phyloP scores from a whole-genome alignment of 2,113 vertebrate species.

The Gobio gobio region DNA sequence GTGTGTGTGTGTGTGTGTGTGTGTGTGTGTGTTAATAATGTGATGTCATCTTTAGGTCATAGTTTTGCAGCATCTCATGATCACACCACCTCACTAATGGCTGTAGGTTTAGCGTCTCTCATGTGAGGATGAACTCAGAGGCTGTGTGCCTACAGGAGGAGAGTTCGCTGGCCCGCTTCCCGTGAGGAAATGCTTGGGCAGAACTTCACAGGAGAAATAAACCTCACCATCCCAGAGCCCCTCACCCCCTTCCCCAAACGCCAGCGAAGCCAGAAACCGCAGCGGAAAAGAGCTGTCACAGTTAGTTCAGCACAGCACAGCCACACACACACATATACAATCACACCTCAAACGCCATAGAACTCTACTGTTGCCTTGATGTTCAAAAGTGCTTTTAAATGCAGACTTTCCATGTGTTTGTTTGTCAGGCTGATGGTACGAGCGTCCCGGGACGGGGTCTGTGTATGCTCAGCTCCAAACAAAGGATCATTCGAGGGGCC shows the following conservation, averaged over 20 bases:
- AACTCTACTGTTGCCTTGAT: not conserved
- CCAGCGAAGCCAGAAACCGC: slow-evolving; percentile 29
- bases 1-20: not conserved
- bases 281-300: slow-evolving; percentile 43
- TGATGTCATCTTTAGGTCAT: slow-evolving; percentile 12
- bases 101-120: not conserved
- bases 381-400: not conserved
- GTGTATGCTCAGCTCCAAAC: slow-evolving; percentile 40
- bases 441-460: not conserved
- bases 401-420: not conserved
- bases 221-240: slow-evolving; percentile 19
- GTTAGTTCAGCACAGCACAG: slow-evolving; percentile 19
- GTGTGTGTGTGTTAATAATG: not conserved
- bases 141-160: not conserved
- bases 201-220: slow-evolving; percentile 37
- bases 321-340: not conserved
- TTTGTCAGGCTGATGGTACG: slow-evolving; percentile 13
- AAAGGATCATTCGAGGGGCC: not conserved
- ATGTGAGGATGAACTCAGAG: not conserved
- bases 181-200: slow-evolving; percentile 40
- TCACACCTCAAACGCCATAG: not conserved
- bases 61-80: not conserved
- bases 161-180: not conserved
- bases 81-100: not conserved
- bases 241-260: not conserved